Percentiles rank a stretch among this genome's conserved stretches.
Evolutionary conservation across 2,797 vertebrate genomes (phyloP).

Genomic region (Esox masquinongy): DNA sequence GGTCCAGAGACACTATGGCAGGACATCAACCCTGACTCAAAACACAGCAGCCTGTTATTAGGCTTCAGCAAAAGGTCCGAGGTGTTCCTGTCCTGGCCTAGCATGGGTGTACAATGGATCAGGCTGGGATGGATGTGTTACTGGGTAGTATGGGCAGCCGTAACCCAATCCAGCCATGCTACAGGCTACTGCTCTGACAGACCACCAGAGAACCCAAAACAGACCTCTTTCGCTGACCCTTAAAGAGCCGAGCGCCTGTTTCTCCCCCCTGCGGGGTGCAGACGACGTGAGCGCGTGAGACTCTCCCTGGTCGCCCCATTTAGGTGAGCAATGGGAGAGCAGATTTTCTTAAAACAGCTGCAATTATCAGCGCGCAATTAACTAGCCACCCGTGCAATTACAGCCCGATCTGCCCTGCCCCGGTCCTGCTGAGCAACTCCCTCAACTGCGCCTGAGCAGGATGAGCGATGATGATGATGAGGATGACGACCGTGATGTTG

Average conservation of each 20-base stretch:
- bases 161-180: neutral
- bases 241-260: slow-evolving; percentile 51
- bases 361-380: slow-evolving; percentile 71
- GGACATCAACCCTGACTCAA: neutral
- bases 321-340: slow-evolving; percentile 67
- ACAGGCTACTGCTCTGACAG: slow-evolving; percentile 46
- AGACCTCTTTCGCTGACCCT: slow-evolving; percentile 47
- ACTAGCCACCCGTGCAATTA: slow-evolving; percentile 53
- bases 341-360: slow-evolving; percentile 70
- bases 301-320: slow-evolving; percentile 45
- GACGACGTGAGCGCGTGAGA: slow-evolving; percentile 41
- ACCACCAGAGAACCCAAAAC: slow-evolving; percentile 57
- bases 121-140: neutral
- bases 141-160: neutral
- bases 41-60: neutral
- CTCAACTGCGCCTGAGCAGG: neutral
- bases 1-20: slow-evolving; percentile 54
- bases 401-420: slow-evolving; percentile 27
- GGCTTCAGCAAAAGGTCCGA: neutral
- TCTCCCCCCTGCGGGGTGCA: slow-evolving; percentile 20
- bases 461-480: slow-evolving; percentile 42
- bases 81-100: neutral
- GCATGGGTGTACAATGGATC: neutral
- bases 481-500: slow-evolving; percentile 27
- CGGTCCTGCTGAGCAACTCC: neutral